Base-by-base conservation (phyloP, 2,113 vertebrate species). In the Spea multiplicata region DNA sequence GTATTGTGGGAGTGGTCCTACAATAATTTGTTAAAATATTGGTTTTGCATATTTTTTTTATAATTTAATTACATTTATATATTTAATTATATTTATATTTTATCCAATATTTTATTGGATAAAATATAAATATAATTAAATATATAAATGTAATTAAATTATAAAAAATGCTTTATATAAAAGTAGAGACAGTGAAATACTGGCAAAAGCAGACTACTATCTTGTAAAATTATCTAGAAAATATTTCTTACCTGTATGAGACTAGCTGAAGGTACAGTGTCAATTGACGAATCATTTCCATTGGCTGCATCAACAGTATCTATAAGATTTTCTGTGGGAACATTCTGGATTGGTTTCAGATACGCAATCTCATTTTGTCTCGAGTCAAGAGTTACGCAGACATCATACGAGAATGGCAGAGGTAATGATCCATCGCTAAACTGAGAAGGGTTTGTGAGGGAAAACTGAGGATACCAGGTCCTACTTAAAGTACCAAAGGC, bases 401-500 rank as follows among this genome's bases (percentile, higher is more conserved):
- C 66, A 77, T 77, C 75, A 46, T 68, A 68, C 6, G 66, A 14
- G 66, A 53, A 76, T 76, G 75, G 66, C 6, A 76, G 59, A 68
- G 75, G 75, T 69, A 59, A 61, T 67, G 55, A 59, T 66, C 78
- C 75, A 86, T 75, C 46, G 81, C 78, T 44, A 84, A 17, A 14
- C 74, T 71, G 3, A 88, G 75, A 46, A 44, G 82, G 71, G 83
- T 61, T 9, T 85, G 86, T 65, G 83, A 72, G 61, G 82, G 87
- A 3, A 83, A 81, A 0, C 82, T 78, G 0, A 81, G 85, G 48
- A 76, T 84, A 3, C 81, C 84, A 0, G 83, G 70, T 88, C 92
- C 68, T 78, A 47, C 14, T 62, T 7, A 65, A 53, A 94, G 74
- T 0, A 66, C 83, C 73, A 86, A 44, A 6, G 82, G 52, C 3